phyloP scores from a whole-genome alignment of 2,888 invertebrate genomes.

The Leptinotarsa rubiginosa region DNA sequence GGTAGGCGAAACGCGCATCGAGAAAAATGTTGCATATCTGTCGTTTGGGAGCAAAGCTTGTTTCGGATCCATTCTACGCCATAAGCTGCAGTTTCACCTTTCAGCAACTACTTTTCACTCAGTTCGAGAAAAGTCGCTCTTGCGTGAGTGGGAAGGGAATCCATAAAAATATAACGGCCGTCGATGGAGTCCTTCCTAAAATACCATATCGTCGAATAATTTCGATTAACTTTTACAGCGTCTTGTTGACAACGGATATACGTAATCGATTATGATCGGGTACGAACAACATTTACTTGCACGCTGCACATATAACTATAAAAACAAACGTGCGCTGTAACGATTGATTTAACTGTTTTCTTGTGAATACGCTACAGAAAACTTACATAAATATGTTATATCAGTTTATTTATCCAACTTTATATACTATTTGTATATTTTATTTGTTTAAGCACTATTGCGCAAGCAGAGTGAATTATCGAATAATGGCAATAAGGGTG shows the following conservation, averaged over 20 bases:
- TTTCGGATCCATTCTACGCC: too few relatives aligned
- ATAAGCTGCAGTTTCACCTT: too few relatives aligned
- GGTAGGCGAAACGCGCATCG: too few relatives aligned
- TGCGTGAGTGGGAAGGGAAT: too few relatives aligned
- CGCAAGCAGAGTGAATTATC: not conserved
- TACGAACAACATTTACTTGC: conserved; percentile 4
- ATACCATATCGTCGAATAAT: too few relatives aligned
- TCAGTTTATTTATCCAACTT: conserved; percentile 23
- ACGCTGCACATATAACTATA: conserved; percentile 4
- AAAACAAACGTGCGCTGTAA: conserved; percentile 16
- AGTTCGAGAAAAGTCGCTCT: too few relatives aligned
- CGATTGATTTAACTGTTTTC: conserved; percentile 21
- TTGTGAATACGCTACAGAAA: conserved; percentile 3
- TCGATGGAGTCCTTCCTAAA: too few relatives aligned
- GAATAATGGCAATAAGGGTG: not conserved
- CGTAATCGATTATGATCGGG: conserved; percentile 3
- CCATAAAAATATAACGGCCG: not conserved
- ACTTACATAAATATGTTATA: conserved; percentile 19
- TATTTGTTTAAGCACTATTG: conserved; percentile 5
- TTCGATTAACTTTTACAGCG: too few relatives aligned
- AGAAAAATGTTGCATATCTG: too few relatives aligned
- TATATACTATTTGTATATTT: conserved; percentile 21
- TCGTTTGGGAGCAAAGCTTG: too few relatives aligned
- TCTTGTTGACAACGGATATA: conserved; percentile 4
- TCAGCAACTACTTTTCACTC: too few relatives aligned